Conservation (phyloP, 2,888 invertebrate genomes). For the Pardosa pseudoannulata region DNA sequence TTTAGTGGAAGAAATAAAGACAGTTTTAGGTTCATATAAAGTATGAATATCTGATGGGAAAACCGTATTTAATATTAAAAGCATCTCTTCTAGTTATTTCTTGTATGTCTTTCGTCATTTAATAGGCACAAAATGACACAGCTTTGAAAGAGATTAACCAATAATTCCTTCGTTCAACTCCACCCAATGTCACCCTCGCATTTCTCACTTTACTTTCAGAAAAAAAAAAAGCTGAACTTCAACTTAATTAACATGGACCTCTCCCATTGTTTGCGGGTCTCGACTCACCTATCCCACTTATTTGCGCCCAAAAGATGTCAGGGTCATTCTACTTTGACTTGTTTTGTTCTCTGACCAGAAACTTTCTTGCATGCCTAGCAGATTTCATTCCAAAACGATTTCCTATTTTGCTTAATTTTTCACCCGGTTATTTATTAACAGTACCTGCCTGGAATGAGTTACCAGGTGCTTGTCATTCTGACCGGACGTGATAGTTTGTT, state of each 20-base stretch:
- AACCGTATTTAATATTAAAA: too few species aligned
- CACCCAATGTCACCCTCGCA: slow-evolving; percentile 25
- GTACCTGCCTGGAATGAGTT: too few species aligned
- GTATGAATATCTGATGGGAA: too few species aligned
- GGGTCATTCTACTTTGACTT: slow-evolving; percentile 5
- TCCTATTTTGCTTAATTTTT: too few species aligned
- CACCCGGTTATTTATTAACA: too few species aligned
- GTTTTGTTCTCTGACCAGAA: slow-evolving; percentile 7
- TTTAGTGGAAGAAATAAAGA: too few species aligned
- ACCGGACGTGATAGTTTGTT: too few species aligned
- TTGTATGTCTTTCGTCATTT: too few species aligned
- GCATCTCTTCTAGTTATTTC: too few species aligned
- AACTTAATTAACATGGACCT: slow-evolving; percentile 53
- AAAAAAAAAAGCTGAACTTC: slow-evolving; percentile 26
- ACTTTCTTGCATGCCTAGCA: background rate
- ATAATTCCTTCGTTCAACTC: slow-evolving; percentile 22
- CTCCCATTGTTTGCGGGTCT: slow-evolving; percentile 38
- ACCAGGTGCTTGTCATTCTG: too few species aligned
- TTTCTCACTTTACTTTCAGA: slow-evolving; percentile 3
- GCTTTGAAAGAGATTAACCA: background rate
- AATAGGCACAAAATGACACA: background rate
- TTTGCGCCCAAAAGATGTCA: slow-evolving; percentile 54
- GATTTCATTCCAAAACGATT: background rate
- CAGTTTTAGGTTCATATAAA: too few species aligned
- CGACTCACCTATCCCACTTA: slow-evolving; percentile 23